phyloP scores from a whole-genome alignment of 1,140 invertebrate species.

The Anastatus disparis region DNA sequence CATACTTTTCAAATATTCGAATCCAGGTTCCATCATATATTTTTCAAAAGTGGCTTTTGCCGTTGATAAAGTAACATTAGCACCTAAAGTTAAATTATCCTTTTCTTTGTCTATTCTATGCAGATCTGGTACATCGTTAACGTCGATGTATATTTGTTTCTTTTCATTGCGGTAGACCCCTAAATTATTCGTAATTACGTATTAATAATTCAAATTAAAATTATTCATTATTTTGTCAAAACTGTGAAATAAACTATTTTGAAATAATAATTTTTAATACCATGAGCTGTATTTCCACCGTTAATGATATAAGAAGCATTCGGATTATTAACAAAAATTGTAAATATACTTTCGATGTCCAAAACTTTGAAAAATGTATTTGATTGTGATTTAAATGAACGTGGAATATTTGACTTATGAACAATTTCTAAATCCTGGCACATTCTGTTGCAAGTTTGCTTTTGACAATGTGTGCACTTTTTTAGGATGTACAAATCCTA shows the following conservation, averaged over 20 bases:
- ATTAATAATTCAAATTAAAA: no score
- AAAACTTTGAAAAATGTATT: slow-evolving; percentile 69
- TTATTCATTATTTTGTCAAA: no score
- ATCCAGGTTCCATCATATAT: slow-evolving; percentile 66
- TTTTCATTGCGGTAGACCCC: slow-evolving; percentile 72
- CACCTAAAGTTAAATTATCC: slow-evolving; percentile 71
- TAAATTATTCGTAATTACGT: no score
- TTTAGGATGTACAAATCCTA: no score
- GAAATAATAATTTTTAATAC: no score
- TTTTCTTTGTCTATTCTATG: slow-evolving; percentile 66
- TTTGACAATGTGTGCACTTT: no score
- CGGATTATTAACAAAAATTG: slow-evolving; percentile 66
- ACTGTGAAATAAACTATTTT: no score
- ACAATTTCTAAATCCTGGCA: no score
- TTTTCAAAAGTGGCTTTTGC: slow-evolving; percentile 72
- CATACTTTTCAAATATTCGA: slow-evolving; percentile 68
- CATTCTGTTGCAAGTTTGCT: no score
- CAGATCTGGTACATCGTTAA: slow-evolving; percentile 76
- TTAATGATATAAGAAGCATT: slow-evolving; percentile 69
- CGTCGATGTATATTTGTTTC: slow-evolving; percentile 75
- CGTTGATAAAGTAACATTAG: slow-evolving; percentile 72
- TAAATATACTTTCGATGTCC: slow-evolving; percentile 68
- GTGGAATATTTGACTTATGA: no score
- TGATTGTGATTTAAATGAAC: no score
- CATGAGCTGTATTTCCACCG: slow-evolving; percentile 77